Conservation (phyloP, 2,888 invertebrate genomes). For the Hypolimnas misippus region DNA sequence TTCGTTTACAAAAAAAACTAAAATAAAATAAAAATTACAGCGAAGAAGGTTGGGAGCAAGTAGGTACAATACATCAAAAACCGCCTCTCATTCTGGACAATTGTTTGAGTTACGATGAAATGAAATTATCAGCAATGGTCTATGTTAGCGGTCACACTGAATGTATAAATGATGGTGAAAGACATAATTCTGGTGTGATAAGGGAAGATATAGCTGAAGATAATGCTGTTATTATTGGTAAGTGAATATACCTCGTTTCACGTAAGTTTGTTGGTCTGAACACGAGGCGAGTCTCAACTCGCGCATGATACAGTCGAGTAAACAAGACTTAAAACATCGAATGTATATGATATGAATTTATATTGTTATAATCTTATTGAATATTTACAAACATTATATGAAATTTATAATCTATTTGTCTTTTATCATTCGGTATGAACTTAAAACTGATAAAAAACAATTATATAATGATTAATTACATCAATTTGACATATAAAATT, state of each 20-base stretch:
- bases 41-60: constrained; percentile 82
- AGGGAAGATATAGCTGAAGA: constrained; percentile 69
- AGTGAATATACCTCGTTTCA: constrained; percentile 17
- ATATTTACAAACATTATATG: no score
- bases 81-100: constrained; percentile 80
- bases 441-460: no score
- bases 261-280: no score
- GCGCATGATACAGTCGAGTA: no score
- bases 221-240: constrained; percentile 75
- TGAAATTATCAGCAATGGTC: constrained; percentile 85
- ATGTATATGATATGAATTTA: no score
- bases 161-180: constrained; percentile 85
- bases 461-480: no score
- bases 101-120: constrained; percentile 86
- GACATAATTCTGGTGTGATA: constrained; percentile 78
- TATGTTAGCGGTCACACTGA: constrained; percentile 84
- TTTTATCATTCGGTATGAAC: no score
- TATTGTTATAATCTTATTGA: no score
- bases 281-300: no score
- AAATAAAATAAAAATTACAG: constrained; percentile 49
- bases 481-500: no score
- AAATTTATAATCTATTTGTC: no score
- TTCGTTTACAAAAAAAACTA: not conserved
- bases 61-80: constrained; percentile 82
- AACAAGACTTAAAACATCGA: no score